Base-by-base conservation (phyloP, 2,888 invertebrate species). In the Drosophila emarginata region DNA sequence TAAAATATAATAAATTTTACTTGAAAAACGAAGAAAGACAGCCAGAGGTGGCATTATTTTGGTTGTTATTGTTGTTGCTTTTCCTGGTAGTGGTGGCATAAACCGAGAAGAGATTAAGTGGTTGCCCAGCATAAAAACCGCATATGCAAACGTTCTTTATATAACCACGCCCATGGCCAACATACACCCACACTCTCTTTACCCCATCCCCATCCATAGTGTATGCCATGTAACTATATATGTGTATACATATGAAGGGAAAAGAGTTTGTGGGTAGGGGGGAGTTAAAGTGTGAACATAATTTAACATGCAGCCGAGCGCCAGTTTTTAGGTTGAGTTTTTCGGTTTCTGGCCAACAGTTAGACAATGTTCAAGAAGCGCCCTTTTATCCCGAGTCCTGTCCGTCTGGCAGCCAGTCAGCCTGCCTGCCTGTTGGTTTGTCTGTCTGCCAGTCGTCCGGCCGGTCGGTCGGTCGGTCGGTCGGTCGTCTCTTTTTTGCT, bases 1-100 rank as follows among this genome's bases (percentile, higher is more conserved):
- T 91, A 91, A 90, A 91, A 90, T 90, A 90, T 89, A 90, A 90
- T 89, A 90, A 89, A 90, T 90, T 90, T 89, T 75, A 81, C 78
- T 86, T 80, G 81, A 68, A 77, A 78, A 77, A 79, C 76, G 79
- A 81, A 74, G 59, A 64, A 79, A 76, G 61, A 72, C 72, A 67
- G 68, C 74, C 45, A 45, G 45, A 45, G 45, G 45, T 45, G 51
- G 63, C 50, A 52, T 32, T 32, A 63, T 12, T 28, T 26, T 14
- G 60, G 39, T 14, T 39, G 39, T 45, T 45, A 12, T 45, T 45
- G 18, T 45, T 45, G 45, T 45, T 45, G 26, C 6, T 6, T 1
- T 26, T 26, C 26, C 6, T 26, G 45, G 56, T 32, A 62, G 57
- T 61, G 40, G 68, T 67, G 59, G 79, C 79, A 71, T 51, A 78